phyloP scores from a whole-genome alignment of 2,113 vertebrate species.

The Fulmarus glacialis region DNA sequence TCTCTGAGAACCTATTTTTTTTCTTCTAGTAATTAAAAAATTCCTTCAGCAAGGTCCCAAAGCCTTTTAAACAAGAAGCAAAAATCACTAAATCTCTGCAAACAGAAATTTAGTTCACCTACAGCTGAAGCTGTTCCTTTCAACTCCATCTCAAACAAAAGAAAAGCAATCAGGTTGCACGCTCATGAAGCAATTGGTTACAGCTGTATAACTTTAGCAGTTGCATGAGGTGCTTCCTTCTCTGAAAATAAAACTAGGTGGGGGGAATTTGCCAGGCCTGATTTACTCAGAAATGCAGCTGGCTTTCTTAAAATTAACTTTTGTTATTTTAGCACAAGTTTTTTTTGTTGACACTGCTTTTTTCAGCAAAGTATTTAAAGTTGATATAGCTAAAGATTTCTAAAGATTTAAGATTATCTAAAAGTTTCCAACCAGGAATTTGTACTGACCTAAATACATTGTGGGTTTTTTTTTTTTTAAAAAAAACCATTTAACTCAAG shows the following conservation, averaged over 20 bases:
- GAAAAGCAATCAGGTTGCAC: conserved; percentile 8
- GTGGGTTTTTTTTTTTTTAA: not conserved
- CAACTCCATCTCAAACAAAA: not conserved
- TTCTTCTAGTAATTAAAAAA: not conserved
- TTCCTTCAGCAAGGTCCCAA: not conserved
- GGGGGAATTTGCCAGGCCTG: not conserved
- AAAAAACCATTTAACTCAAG: not conserved
- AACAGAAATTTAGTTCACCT: not conserved
- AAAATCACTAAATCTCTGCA: not conserved
- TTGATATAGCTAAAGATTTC: conserved; percentile 29
- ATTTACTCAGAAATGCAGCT: not conserved
- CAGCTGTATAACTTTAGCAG: not conserved
- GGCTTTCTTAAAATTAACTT: not conserved
- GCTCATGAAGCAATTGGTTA: not conserved
- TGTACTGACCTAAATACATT: conserved; percentile 58
- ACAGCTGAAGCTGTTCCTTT: not conserved
- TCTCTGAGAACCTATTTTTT: not conserved
- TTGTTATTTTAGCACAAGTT: not conserved
- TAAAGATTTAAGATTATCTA: conserved; percentile 39
- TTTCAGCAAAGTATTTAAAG: not conserved
- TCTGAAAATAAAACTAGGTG: not conserved
- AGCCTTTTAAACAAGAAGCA: not conserved
- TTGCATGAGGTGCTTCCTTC: not conserved
- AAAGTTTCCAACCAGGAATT: conserved; percentile 42
- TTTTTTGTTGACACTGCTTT: not conserved